Evolutionary conservation across 2,888 invertebrate genomes (phyloP).

Genomic region (Campoplex capitator): DNA sequence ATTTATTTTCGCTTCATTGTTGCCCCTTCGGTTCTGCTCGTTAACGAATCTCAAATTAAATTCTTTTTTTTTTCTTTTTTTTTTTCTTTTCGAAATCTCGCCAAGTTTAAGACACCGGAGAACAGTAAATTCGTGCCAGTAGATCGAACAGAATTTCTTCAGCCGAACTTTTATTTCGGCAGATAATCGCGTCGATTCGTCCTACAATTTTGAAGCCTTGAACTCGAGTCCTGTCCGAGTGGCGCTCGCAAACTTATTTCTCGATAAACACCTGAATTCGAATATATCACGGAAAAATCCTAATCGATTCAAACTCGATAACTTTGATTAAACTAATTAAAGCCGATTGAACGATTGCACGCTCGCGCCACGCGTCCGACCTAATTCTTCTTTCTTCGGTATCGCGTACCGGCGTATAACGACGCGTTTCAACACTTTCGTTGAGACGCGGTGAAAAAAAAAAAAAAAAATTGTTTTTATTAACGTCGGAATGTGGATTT

Average conservation of each 20-base stretch:
- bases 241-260: neutral
- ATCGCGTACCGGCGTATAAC: neutral
- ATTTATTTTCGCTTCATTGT: conserved; percentile 24
- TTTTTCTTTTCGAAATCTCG: conserved; percentile 19
- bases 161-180: neutral
- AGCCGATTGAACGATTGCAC: neutral
- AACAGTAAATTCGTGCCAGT: conserved; percentile 37
- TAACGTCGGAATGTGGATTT: neutral
- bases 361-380: neutral
- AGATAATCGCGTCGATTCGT: neutral
- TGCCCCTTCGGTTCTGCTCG: conserved; percentile 6
- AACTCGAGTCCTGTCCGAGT: neutral
- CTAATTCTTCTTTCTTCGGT: neutral
- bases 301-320: neutral
- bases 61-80: conserved; percentile 1
- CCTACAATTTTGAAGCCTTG: neutral
- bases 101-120: neutral
- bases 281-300: neutral
- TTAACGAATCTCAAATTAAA: neutral
- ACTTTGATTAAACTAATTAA: neutral
- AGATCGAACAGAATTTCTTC: conserved; percentile 30
- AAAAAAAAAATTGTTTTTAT: neutral
- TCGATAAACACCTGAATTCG: neutral
- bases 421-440: neutral
- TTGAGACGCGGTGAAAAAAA: neutral